These are phyloP conservation scores for Drosophila lacteicornis DNA, from an alignment of 1,140 invertebrate genomes.

Conservation along the genomic window DNA sequence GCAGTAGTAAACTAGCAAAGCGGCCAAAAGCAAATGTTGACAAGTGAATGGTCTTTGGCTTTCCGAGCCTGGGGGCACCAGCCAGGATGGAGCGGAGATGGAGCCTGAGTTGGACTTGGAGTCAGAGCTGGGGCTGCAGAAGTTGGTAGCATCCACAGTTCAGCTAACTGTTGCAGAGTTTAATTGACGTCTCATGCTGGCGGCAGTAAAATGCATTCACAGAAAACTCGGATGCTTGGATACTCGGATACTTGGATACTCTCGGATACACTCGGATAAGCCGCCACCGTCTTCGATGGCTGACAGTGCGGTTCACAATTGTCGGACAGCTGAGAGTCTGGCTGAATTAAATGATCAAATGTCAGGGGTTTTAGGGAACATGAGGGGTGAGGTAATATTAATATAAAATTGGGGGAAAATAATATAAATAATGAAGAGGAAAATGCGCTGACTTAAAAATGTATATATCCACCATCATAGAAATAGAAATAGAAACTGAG, in stretches of 20 bases:
- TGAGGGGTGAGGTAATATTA: background rate
- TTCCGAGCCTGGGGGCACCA: conserved; percentile 51
- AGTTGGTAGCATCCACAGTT: conserved; percentile 50
- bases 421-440: background rate
- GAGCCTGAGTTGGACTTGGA: background rate
- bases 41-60: conserved; percentile 66
- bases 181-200: conserved; percentile 55
- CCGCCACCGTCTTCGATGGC: conserved; percentile 11
- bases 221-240: conserved; percentile 33
- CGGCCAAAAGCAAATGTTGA: conserved; percentile 53
- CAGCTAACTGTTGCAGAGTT: conserved; percentile 48
- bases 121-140: background rate
- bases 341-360: conserved; percentile 36
- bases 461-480: background rate
- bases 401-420: background rate
- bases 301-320: conserved; percentile 35
- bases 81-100: conserved; percentile 15
- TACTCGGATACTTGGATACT: background rate
- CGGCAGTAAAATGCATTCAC: conserved; percentile 48
- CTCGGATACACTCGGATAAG: conserved; percentile 20
- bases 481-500: too few relatives aligned
- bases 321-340: conserved; percentile 11
- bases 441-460: background rate
- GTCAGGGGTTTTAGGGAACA: background rate
- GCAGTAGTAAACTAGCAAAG: conserved; percentile 50